Conservation (phyloP, 2,113 vertebrate genomes). For the Hystrix brachyura region DNA sequence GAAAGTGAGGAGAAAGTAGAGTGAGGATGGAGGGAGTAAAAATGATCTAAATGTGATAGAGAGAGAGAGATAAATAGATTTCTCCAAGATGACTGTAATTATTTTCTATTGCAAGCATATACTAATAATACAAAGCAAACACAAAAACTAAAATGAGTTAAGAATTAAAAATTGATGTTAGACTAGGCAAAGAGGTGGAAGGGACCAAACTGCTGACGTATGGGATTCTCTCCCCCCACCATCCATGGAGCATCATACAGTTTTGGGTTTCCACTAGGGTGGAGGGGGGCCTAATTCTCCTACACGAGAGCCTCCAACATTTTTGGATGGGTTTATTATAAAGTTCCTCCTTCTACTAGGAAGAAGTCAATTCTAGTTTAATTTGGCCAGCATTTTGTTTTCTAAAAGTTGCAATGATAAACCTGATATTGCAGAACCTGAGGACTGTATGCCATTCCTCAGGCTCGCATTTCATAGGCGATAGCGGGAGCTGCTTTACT, state of each 20-base stretch:
- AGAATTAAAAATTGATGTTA: not conserved
- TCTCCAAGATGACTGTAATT: not conserved
- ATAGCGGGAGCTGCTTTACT: too few relatives aligned
- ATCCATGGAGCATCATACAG: accelerated
- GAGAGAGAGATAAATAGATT: too few relatives aligned
- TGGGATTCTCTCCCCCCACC: not conserved
- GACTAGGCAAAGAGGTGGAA: not conserved
- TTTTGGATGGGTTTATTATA: not conserved
- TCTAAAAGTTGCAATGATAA: not conserved
- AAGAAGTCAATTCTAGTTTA: not conserved
- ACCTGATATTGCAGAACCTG: not conserved
- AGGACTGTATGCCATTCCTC: accelerated
- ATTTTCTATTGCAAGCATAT: not conserved
- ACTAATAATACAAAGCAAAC: not conserved
- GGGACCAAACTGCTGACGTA: not conserved
- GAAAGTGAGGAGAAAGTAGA: not conserved
- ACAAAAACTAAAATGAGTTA: not conserved
- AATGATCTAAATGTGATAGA: not conserved
- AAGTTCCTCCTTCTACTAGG: not conserved
- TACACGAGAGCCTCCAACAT: not conserved
- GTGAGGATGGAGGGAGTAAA: not conserved
- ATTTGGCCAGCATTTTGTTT: not conserved
- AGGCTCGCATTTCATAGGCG: accelerated
- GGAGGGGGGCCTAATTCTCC: not conserved
- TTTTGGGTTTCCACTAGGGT: not conserved